Base-by-base conservation (phyloP, 2,888 invertebrate species). In the Cryptocephalus moraei region DNA sequence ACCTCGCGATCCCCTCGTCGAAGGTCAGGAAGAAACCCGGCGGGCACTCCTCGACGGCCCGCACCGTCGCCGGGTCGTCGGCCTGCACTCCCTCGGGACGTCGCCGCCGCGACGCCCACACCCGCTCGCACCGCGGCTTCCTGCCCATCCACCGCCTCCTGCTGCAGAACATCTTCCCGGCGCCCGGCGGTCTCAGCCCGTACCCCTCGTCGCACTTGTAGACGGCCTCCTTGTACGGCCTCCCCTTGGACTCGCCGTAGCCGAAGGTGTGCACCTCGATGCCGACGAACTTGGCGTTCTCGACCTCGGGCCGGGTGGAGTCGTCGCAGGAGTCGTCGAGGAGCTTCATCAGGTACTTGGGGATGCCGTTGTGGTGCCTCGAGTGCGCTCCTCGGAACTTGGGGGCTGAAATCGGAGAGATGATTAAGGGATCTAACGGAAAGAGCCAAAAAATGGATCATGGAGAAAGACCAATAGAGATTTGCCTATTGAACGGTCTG, bases 111-210 rank as follows among this genome's bases (percentile, higher is more conserved):
- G 8, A 32, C 32, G 13, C 45, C 40, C n/a, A 40, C 44, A 22
- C 22, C 3, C 2, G 22, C 22, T 50, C 49, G 58, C 81, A 81
- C 45, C 68, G 68, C 13, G 81, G 80, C 51, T 70, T 61, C 40
- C 72, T 69, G 8, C 80, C 80, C 49, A 78, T 64, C 81, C 81
- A 81, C 54, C 67, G 67, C 41, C 70, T 69, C 46, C 69, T 64
- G 56, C 77, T 76, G 61, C 81, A 81, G 62, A 74, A 80, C 56
- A 81, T 70, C 41, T 73, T 73, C 53, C 73, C 71, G 32, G 68
- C 64, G 41, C 68, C 69, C 1, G 65, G 69, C 1, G 65, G 56
- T 43, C 73, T 70, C 43, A 80, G 69, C 40, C 68, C 69, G 59
- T 70, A 78, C 32, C 75, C 75, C 32, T 73, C 71, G 41, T 71